These are phyloP conservation scores for human DNA, from an alignment of 2,113 vertebrate species.

Conservation along the genomic window GRCh38 chr1:55830501-55831000, in stretches of 20 bases:
- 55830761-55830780: not conserved
- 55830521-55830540: not conserved
- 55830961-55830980: not conserved
- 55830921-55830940: not conserved
- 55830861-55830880: not conserved
- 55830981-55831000: slow-evolving; percentile 20
- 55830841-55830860: not conserved
- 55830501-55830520: not conserved
- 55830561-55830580: not conserved
- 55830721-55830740: not conserved
- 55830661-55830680: not conserved
- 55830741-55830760: not conserved
- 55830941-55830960: not conserved
- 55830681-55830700: not conserved
- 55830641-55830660: not conserved
- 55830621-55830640: not conserved
- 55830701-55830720: not conserved
- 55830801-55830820: not conserved
- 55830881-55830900: not conserved
- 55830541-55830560: not conserved
- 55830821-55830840: not conserved
- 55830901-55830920: not conserved
- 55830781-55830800: not conserved
- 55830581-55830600: not conserved
- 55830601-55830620: not conserved